Evolutionary conservation across 2,797 vertebrate genomes (phyloP), one percentile per base, ranked within the genome.

Genomic region (Chiroxiphia lanceolata): DNA sequence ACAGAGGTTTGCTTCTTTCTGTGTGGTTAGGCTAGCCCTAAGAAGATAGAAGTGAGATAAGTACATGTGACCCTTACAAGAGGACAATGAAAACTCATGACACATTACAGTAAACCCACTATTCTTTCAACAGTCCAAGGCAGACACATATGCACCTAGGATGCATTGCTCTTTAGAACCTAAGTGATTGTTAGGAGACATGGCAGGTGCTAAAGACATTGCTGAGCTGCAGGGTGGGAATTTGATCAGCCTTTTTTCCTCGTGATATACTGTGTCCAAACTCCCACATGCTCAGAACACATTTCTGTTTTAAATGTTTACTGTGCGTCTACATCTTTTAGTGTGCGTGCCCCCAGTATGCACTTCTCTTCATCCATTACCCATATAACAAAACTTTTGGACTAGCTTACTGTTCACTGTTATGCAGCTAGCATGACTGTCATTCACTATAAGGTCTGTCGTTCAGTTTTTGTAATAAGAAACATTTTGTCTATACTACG

Each of bases 291-390:
- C 48, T 89, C 85, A 34, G 27, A 19, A 4, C 22, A 53, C 1
- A 0, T 68, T 82, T 87, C 45, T 51, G 0, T 38, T 94, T 72
- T 44, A 13, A 36, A 29, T 18, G 5, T 47, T 81, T 60, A 44
- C 22, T 50, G 21, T 7, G 9, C 18, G 38, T 47, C 20, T 40
- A 3, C 12, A 31, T 51, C 8, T 67, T 70, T 42, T 33, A 67
- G 11, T 65, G 40, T 13, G 5, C 38, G 34, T 6, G 2, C 2
- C 6, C 4, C 6, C 3, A 13, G 18, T 19, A 3, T 61, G 29
- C 21, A 29, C 7, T 65, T 61, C 10, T 53, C 44, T 77, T 78
- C 34, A 22, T 56, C 53, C 45, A 19, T 38, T 36, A 65, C 26
- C 12, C 6, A 20, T 29, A 11, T 5, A 25, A 25, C 4, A 60